A percentile compares a stretch with the other conserved stretches of the same genome.
phyloP scores from a whole-genome alignment of 23 tunicate species.

The Clavelina lepadiformis region DNA sequence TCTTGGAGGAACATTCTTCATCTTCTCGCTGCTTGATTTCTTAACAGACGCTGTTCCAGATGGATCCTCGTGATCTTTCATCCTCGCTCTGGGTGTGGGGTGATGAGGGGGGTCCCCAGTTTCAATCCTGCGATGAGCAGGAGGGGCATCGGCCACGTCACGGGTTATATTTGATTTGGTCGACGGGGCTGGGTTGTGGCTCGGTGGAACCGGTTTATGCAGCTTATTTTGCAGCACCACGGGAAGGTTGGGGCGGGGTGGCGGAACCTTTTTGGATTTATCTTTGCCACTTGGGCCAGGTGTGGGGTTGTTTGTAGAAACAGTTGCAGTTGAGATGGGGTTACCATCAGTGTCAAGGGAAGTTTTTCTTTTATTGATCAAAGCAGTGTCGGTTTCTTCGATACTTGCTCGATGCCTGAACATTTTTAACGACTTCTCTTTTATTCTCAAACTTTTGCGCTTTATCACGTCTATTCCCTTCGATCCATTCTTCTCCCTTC shows the following conservation, averaged over 20 bases:
- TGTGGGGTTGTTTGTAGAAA: too few relatives aligned
- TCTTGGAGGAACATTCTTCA: too few relatives aligned
- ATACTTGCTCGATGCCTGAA: constrained; percentile 9
- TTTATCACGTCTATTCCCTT: constrained; percentile 23
- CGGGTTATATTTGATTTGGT: not conserved
- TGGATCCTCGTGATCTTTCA: too few relatives aligned
- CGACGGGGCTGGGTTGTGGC: constrained; percentile 4
- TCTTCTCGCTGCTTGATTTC: too few relatives aligned
- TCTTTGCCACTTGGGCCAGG: not conserved
- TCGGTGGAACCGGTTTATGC: constrained; percentile 43
- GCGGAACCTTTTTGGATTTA: constrained; percentile 31
- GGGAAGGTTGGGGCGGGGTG: constrained; percentile 43
- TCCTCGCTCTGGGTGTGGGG: too few relatives aligned
- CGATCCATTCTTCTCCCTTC: constrained; percentile 1
- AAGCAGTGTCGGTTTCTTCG: constrained; percentile 10
- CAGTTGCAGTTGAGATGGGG: too few relatives aligned
- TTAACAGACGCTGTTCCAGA: too few relatives aligned
- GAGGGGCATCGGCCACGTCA: too few relatives aligned
- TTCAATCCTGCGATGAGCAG: too few relatives aligned
- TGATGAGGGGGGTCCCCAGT: too few relatives aligned
- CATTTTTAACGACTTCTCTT: constrained; percentile 23
- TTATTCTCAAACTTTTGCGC: constrained; percentile 35
- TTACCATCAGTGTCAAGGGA: too few relatives aligned
- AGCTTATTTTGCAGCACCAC: constrained; percentile 33
- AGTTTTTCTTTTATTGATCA: too few relatives aligned